Evolutionary conservation across 1,140 invertebrate genomes (phyloP).

Genomic region (Drosophila pectinifera): DNA sequence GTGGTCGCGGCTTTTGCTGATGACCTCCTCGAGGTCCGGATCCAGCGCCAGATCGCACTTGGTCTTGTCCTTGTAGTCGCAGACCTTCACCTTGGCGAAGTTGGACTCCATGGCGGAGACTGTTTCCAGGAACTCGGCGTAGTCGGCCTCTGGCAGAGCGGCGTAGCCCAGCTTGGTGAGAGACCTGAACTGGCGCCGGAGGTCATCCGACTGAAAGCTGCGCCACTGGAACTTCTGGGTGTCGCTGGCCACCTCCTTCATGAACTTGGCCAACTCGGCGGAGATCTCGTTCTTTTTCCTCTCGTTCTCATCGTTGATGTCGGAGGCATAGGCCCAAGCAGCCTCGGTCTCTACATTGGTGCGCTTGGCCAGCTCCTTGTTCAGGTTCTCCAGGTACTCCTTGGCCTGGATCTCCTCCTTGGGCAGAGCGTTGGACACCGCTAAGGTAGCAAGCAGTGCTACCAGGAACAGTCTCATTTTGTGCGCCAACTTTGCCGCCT

Average conservation of each 20-base stretch:
- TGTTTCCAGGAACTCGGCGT: conserved; percentile 87
- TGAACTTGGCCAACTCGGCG: conserved; percentile 75
- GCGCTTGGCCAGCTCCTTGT: conserved; percentile 86
- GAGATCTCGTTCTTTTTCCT: conserved; percentile 86
- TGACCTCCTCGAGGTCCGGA: conserved; percentile 90
- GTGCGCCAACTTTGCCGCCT: conserved; percentile 43
- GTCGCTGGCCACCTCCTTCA: conserved; percentile 85
- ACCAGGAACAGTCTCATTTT: conserved; percentile 71
- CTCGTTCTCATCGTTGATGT: conserved; percentile 90
- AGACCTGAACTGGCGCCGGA: conserved; percentile 88
- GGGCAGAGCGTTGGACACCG: conserved; percentile 65
- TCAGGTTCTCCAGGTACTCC: conserved; percentile 87
- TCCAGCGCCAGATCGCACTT: conserved; percentile 91
- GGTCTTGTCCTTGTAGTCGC: conserved; percentile 87
- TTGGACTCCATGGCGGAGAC: conserved; percentile 91
- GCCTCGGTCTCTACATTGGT: conserved; percentile 86
- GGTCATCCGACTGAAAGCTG: conserved; percentile 87
- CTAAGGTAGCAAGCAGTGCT: conserved; percentile 64
- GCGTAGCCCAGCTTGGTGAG: conserved; percentile 89
- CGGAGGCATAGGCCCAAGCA: conserved; percentile 90
- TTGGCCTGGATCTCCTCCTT: conserved; percentile 87
- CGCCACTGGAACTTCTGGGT: conserved; percentile 88
- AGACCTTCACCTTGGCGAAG: conserved; percentile 93
- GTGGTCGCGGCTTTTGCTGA: conserved; percentile 89
- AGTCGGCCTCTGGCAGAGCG: conserved; percentile 89